Evolutionary conservation across 1,140 invertebrate genomes (phyloP), one percentile per base, ranked within the genome.

Genomic region (Cotesia vestalis): DNA sequence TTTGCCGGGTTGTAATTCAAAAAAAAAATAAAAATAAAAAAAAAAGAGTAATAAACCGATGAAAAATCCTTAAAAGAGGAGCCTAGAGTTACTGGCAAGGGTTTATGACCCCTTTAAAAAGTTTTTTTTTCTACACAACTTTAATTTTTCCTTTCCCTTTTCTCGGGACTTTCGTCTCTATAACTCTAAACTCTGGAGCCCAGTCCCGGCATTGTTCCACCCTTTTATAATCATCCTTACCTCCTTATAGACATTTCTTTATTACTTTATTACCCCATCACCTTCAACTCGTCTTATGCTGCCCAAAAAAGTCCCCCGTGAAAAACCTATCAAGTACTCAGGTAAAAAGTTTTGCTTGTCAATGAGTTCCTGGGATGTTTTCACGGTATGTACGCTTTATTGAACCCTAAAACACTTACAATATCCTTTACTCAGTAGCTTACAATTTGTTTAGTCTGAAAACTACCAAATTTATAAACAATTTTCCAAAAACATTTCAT

Each of bases 21-120:
- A 46, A 11, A 46, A 11, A 9, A 9, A n/a, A n/a, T n/a, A n/a
- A n/a, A n/a, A n/a, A n/a, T n/a, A 40, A 9, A 9, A 60, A 77
- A 74, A 77, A 52, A 62, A 74, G 74, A 76, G 55, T 70, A 51
- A 35, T 66, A 69, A 59, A 59, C 6, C 11, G 11, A 46, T 11
- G 40, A 46, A 46, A 46, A 46, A 46, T 46, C 40, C 40, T 46
- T 46, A 6, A 46, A 46, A 46, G 11, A 6, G 6, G 40, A 46
- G 40, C 40, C 40, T 11, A 6, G 2, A 11, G 4, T 6, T 69
- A 74, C 67, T 63, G 61, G 75, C 71, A 85, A 81, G 81, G 78
- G 78, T 84, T 85, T 83, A 85, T 78, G 78, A 78, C 63, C 73
- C 70, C 77, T 78, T 78, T 75, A 79, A 71, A 51, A 72, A 64